These are phyloP conservation scores for Drosophila biarmipes DNA, from an alignment of 1,140 invertebrate genomes.

Conservation along the genomic window DNA sequence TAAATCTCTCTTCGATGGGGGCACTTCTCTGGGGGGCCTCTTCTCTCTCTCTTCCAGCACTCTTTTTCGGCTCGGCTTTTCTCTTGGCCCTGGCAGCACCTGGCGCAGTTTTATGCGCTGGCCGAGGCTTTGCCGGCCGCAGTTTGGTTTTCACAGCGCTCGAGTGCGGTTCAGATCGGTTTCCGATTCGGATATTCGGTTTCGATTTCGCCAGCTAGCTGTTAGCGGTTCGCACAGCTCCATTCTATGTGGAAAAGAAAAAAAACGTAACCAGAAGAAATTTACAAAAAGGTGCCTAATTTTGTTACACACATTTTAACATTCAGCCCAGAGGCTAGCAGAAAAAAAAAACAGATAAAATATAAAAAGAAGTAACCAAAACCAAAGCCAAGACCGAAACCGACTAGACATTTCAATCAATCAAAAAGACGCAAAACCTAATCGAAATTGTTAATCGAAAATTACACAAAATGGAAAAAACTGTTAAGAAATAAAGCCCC, in stretches of 20 bases:
- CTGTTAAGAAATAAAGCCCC: slow-evolving; percentile 45
- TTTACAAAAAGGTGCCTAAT: slow-evolving; percentile 65
- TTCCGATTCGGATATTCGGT: slow-evolving; percentile 51
- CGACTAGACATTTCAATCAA: slow-evolving; percentile 59
- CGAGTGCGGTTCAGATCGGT: slow-evolving; percentile 69
- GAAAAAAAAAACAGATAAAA: slow-evolving; percentile 10
- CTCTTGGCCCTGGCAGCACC: slow-evolving; percentile 48
- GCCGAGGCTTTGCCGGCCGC: slow-evolving; percentile 70
- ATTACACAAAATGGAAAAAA: slow-evolving; percentile 45
- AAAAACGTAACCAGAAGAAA: slow-evolving; percentile 12
- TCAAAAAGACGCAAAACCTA: slow-evolving; percentile 62
- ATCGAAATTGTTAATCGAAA: slow-evolving; percentile 65
- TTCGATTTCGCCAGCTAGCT: slow-evolving; percentile 30
- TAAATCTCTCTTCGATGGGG: slow-evolving; percentile 73
- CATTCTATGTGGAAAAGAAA: slow-evolving; percentile 3
- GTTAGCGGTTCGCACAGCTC: slow-evolving; percentile 12
- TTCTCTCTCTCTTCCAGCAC: slow-evolving; percentile 7
- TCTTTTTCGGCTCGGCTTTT: slow-evolving; percentile 31
- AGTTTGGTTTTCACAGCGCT: slow-evolving; percentile 74
- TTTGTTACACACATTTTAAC: slow-evolving; percentile 42
- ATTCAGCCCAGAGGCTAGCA: slow-evolving; percentile 35
- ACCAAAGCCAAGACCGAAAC: slow-evolving; percentile 11
- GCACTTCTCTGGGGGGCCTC: slow-evolving; percentile 6
- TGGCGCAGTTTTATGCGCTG: slow-evolving; percentile 74
- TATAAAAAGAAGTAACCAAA: slow-evolving; percentile 17